These are phyloP conservation scores for Fistularia commersonii DNA, from an alignment of 2,797 vertebrate species.

Conservation along the genomic window DNA sequence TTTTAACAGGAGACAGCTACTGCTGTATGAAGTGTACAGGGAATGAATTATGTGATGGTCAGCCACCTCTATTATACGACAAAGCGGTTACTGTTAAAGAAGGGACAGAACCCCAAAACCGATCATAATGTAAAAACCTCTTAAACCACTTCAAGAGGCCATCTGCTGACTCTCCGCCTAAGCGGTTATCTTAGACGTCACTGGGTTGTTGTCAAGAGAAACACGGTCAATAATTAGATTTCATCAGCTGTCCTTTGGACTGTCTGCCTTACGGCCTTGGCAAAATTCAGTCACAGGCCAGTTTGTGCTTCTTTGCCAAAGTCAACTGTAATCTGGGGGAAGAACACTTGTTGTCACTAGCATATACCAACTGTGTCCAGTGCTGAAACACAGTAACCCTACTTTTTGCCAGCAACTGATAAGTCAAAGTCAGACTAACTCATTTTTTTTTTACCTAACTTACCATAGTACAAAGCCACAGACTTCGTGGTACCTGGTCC, in stretches of 20 bases:
- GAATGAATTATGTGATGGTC: background rate
- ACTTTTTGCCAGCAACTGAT: too few species aligned
- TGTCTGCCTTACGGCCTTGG: background rate
- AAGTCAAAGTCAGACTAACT: background rate
- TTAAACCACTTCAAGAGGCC: background rate
- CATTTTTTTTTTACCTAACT: background rate
- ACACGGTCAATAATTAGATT: conserved; percentile 38
- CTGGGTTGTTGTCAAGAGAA: conserved; percentile 11
- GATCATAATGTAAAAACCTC: too few species aligned
- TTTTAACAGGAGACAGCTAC: too few species aligned
- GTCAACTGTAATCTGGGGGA: conserved; percentile 20
- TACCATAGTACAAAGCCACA: conserved; percentile 91
- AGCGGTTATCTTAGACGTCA: background rate
- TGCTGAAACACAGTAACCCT: too few species aligned
- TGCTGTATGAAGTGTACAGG: too few species aligned
- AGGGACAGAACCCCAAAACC: too few species aligned
- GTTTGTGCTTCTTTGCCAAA: conserved; percentile 5
- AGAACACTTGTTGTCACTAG: background rate
- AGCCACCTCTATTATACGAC: background rate
- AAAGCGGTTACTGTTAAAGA: background rate
- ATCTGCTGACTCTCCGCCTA: background rate
- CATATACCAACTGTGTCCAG: too few species aligned
- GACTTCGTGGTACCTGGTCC: conserved; percentile 96
- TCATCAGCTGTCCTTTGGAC: conserved; percentile 44
- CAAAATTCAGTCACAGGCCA: background rate